Evolutionary conservation across 2,113 vertebrate genomes (phyloP).

Genomic region (Enhydra lutris): DNA sequence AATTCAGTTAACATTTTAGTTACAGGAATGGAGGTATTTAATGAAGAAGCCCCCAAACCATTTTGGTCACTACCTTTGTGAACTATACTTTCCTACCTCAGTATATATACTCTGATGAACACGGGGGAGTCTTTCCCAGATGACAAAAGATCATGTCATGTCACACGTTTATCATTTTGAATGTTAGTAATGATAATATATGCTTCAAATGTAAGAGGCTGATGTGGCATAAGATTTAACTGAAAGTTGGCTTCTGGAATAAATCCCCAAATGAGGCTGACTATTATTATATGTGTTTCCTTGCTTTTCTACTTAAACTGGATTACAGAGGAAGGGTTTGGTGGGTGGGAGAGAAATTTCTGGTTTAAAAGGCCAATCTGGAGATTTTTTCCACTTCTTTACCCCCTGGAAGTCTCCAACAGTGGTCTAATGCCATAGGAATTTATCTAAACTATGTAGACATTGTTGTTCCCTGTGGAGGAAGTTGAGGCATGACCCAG

Average conservation of each 20-base stretch:
- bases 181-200: background rate
- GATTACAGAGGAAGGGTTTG: background rate
- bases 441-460: background rate
- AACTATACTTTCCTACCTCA: background rate
- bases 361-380: background rate
- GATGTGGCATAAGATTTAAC: background rate
- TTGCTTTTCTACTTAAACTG: slow-evolving; percentile 53
- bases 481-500: background rate
- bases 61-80: background rate
- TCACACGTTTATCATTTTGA: background rate
- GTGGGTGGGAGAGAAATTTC: background rate
- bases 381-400: background rate
- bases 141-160: background rate
- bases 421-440: slow-evolving; percentile 18
- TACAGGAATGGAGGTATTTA: background rate
- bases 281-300: background rate
- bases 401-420: background rate
- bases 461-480: background rate
- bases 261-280: background rate
- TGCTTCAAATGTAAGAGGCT: background rate
- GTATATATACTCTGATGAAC: background rate
- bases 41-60: background rate
- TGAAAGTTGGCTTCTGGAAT: slow-evolving; percentile 16
- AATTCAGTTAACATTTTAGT: background rate
- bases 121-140: background rate